phyloP scores from a whole-genome alignment of 23 tunicate species.

The Ascidia mentula region DNA sequence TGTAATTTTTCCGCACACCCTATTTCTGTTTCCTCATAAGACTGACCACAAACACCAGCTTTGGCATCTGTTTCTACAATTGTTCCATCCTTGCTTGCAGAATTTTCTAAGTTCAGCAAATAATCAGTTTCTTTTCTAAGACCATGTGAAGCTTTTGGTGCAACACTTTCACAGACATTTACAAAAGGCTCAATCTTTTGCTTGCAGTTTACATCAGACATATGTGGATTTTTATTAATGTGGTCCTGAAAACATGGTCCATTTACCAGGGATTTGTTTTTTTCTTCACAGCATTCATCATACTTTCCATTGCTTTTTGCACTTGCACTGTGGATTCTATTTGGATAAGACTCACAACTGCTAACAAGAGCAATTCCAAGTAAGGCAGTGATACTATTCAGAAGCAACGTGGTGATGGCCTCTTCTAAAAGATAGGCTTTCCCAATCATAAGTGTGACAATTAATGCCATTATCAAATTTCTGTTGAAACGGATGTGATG shows the following conservation, averaged over 20 bases:
- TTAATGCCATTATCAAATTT: too few relatives aligned
- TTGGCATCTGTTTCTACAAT: neutral
- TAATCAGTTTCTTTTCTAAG: neutral
- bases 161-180: neutral
- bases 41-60: neutral
- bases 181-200: neutral
- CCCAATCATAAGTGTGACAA: too few relatives aligned
- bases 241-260: too few relatives aligned
- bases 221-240: too few relatives aligned
- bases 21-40: neutral
- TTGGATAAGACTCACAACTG: too few relatives aligned
- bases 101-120: neutral
- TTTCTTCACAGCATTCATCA: neutral
- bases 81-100: neutral
- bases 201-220: neutral
- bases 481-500: too few relatives aligned
- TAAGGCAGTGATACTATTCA: too few relatives aligned
- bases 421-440: too few relatives aligned
- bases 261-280: neutral
- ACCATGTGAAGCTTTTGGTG: too few relatives aligned
- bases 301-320: neutral
- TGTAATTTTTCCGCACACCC: neutral
- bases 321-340: too few relatives aligned
- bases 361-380: too few relatives aligned
- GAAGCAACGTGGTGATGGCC: too few relatives aligned